These are phyloP conservation scores for Ammodytes marinus DNA, from an alignment of 2,113 vertebrate species.

Conservation along the genomic window DNA sequence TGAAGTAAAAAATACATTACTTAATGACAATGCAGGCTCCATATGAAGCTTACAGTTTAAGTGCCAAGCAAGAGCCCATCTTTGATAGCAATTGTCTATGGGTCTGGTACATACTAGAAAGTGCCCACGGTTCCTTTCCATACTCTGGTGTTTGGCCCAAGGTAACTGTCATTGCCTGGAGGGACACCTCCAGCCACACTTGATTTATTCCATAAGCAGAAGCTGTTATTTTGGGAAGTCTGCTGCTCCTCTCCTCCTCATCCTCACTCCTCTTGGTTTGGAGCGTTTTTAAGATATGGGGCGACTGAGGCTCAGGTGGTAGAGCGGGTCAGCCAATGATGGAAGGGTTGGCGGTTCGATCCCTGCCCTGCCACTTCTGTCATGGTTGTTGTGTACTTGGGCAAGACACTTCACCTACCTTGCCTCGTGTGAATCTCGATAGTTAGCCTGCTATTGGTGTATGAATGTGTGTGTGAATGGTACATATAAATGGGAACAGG, in stretches of 20 bases:
- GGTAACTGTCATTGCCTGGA: conserved; percentile 73
- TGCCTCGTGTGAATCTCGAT: too few species aligned
- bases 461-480: too few species aligned
- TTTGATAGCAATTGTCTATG: conserved; percentile 32
- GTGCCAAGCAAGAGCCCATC: conserved; percentile 8
- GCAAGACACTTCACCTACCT: too few species aligned
- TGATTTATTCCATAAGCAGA: conserved; percentile 56
- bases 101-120: conserved; percentile 23
- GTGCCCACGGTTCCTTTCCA: conserved; percentile 58
- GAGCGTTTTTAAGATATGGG: conserved; percentile 15
- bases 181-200: conserved; percentile 66
- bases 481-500: too few species aligned
- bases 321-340: too few species aligned
- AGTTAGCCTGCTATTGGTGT: too few species aligned
- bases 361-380: too few species aligned
- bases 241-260: conserved; percentile 19
- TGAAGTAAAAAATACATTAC: background rate
- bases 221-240: conserved; percentile 66
- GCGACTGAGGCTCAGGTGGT: too few species aligned
- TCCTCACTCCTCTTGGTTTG: background rate
- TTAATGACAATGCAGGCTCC: background rate
- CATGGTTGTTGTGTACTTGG: too few species aligned
- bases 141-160: conserved; percentile 64
- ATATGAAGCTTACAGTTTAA: background rate
- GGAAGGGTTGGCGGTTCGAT: too few species aligned